Evolutionary conservation across 2,113 vertebrate species (phyloP).

Genomic region (Lamprologus ornatipinnis): DNA sequence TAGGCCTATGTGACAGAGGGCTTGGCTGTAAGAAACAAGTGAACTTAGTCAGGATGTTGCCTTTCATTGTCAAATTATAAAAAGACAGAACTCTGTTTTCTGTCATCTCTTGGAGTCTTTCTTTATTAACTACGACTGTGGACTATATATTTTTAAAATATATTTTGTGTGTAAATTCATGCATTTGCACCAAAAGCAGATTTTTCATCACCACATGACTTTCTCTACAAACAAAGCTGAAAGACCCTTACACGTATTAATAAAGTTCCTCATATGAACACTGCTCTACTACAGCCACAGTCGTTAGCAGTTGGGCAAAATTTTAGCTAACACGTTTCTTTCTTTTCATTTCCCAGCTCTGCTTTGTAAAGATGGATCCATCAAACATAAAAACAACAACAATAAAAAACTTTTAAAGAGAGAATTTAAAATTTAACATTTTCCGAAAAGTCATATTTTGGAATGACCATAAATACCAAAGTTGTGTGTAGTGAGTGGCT

Average conservation of each 20-base stretch:
- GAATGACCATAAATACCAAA: background rate
- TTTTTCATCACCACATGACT: background rate
- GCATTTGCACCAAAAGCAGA: background rate
- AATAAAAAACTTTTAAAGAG: background rate
- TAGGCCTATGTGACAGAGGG: background rate
- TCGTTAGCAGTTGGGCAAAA: background rate
- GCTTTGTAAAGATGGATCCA: background rate
- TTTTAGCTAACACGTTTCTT: background rate
- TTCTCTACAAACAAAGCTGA: background rate
- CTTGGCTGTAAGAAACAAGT: background rate
- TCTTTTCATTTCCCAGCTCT: background rate
- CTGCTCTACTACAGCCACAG: accelerated
- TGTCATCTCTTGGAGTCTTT: background rate
- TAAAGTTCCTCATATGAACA: background rate
- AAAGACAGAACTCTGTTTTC: background rate
- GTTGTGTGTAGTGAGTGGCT: background rate
- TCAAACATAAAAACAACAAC: background rate
- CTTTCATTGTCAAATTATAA: background rate
- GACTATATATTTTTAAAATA: background rate
- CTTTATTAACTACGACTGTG: background rate
- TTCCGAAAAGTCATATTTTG: background rate
- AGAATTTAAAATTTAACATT: background rate
- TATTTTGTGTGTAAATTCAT: accelerated
- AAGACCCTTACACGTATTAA: background rate
- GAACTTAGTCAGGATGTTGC: background rate